These are phyloP conservation scores for Diplazon laetatorius DNA, from an alignment of 2,888 invertebrate genomes.

Conservation along the genomic window DNA sequence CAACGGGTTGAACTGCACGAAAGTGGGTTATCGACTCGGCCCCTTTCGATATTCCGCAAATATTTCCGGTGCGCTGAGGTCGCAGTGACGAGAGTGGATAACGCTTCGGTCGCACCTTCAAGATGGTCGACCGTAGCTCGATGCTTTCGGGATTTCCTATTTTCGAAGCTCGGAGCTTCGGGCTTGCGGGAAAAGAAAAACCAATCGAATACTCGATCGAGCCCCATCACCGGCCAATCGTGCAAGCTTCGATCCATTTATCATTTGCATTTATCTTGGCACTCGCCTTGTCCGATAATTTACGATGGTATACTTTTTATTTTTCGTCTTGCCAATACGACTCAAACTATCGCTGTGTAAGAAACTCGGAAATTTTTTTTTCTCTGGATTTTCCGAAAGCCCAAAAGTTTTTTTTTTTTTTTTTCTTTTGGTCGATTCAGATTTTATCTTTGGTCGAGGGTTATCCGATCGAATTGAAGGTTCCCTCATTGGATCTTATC, in stretches of 20 bases:
- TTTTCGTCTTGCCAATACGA: conserved; percentile 22
- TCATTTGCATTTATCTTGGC: conserved; percentile 20
- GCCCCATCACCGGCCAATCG: conserved; percentile 36
- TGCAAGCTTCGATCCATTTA: not conserved
- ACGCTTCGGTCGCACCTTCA: not conserved
- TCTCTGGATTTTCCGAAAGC: not conserved
- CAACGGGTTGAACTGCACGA: conserved; percentile 35
- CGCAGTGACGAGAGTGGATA: not conserved
- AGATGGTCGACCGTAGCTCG: not conserved
- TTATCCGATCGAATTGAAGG: conserved; percentile 32
- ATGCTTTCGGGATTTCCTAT: not conserved
- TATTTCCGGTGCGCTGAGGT: conserved; percentile 27
- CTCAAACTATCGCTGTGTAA: no score
- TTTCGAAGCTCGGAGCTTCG: not conserved
- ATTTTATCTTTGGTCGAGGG: conserved; percentile 55
- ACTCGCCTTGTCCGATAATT: not conserved
- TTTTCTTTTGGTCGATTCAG: no score
- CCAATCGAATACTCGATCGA: conserved; percentile 12
- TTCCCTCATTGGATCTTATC: conserved; percentile 19
- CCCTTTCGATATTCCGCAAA: conserved; percentile 51
- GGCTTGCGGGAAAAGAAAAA: not conserved
- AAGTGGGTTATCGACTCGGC: conserved; percentile 8
- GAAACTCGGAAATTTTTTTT: no score
- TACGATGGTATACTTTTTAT: conserved; percentile 5
- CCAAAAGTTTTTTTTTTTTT: conserved; percentile 60